Evolutionary conservation across 2,113 vertebrate genomes (phyloP), one percentile per base, ranked within the genome.

Genomic region (Nerophis lumbriciformis): DNA sequence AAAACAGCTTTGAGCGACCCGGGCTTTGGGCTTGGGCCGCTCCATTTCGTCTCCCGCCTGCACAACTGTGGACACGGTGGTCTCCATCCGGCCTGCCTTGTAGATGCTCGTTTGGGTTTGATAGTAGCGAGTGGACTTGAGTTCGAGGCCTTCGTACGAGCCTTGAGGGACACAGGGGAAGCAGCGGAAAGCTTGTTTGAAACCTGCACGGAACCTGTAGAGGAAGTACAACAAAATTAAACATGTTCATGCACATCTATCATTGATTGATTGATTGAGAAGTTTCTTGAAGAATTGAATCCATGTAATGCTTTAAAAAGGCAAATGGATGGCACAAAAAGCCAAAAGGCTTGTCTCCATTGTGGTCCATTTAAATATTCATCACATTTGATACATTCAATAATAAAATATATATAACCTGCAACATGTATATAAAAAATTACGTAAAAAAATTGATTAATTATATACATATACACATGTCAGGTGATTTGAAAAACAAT

Each of bases 91-190:
- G 83, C 95, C 98, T 76, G 90, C 85, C 80, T 95, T 98, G 85
- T 93, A 99, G 69, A 94, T 85, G 12, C 95, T 98, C 77, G 92
- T 93, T 78, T 95, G 96, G 8, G 93, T 94, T 78, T 93, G 96
- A 65, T 95, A 89, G 84, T 92, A 94, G 0, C 92, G 90, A 2
- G 93, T 90, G 4, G 95, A 96, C 83, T 94, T 96, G 77, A 99
- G 92, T 69, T 99, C 97, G 38, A 99, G 90, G 0, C 94, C 95
- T 79, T 98, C 93, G 0, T 95, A 95, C 11, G 93, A 90, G 0
- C 90, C 70, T 0, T 78, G 75, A 0, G 86, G 88, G 67, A 98
- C 48, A 0, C 93, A 95, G 0, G 95, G 97, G 64, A 94, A 99
- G 87, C 93, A 99, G 37, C 62, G 91, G 85, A 99, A 98, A 0